Evolutionary conservation across 2,888 invertebrate genomes (phyloP), one percentile per base, ranked within the genome.

Genomic region (Ennomos erosarius): DNA sequence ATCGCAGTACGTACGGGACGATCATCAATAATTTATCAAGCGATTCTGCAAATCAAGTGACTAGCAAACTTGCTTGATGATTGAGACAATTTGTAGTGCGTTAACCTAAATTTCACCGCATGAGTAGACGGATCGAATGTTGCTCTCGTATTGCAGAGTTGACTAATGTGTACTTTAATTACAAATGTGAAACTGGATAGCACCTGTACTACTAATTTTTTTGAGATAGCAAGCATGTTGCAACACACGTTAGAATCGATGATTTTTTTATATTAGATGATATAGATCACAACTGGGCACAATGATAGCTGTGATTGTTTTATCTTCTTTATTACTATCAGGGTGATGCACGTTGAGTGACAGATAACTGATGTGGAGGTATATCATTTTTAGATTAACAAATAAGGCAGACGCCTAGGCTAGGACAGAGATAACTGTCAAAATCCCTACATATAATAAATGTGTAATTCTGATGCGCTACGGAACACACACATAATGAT

Each of bases 41-140:
- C 69, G 63, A 66, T 62, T 72, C 60, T 60, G 65, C 67, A 70
- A 68, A 68, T 71, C 64, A 60, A 58, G 64, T 66, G 53, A 52
- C 46, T 51, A 58, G 64, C 65, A 52, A n/a, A 52, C 46, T 51
- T 51, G 8, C 36, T 40, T 47, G 46, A 12, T 51, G 36, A 42
- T 58, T 36, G 39, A 59, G 64, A 52, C 61, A 57, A 64, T 63
- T 59, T 58, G 62, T 58, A 54, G 67, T 66, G 62, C 69, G 66
- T 74, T 73, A 68, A 73, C 71, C 69, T 62, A 54, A 69, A 68
- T 75, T 68, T 69, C 68, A 46, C 62, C 53, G 59, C 48, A 48
- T 62, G 45, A 56, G 43, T 61, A 50, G 48, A 54, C 8, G 12
- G 59, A 67, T 62, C 57, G 48, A 51, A 61, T 68, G 59, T 50